These are phyloP conservation scores for Orius insidiosus DNA, from an alignment of 1,140 invertebrate genomes.

Conservation along the genomic window DNA sequence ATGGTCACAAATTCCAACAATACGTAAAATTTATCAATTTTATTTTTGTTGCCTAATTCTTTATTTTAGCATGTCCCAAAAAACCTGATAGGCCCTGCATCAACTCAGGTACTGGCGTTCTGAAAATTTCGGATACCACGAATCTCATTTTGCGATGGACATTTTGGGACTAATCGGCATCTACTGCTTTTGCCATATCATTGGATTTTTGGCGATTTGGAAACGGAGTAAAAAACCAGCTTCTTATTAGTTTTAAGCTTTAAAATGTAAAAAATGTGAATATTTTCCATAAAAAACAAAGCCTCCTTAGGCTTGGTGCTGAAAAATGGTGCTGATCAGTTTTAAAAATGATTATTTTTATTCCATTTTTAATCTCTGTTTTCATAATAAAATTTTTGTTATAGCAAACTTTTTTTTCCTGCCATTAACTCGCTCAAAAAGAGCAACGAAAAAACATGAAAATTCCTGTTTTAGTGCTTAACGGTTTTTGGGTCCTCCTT, in stretches of 20 bases:
- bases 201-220: conserved; percentile 23
- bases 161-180: conserved; percentile 24
- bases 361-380: too few species aligned
- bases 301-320: too few species aligned
- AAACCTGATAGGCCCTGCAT: conserved; percentile 25
- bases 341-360: too few species aligned
- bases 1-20: conserved; percentile 40
- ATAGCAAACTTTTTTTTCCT: too few species aligned
- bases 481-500: too few species aligned
- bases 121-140: conserved; percentile 26
- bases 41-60: background rate
- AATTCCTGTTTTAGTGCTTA: too few species aligned
- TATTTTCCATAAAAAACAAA: too few species aligned
- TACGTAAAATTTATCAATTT: conserved; percentile 32
- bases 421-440: too few species aligned
- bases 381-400: too few species aligned
- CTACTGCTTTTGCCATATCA: conserved; percentile 23
- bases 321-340: too few species aligned
- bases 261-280: too few species aligned
- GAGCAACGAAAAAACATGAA: too few species aligned
- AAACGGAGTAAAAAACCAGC: conserved; percentile 23
- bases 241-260: conserved; percentile 21
- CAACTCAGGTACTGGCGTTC: conserved; percentile 23
- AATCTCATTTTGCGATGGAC: conserved; percentile 24
- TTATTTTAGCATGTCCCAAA: conserved; percentile 23